Percentiles rank a stretch among this genome's conserved stretches.
Evolutionary conservation across 1,140 invertebrate genomes (phyloP).

Genomic region (Eriocheir sinensis): DNA sequence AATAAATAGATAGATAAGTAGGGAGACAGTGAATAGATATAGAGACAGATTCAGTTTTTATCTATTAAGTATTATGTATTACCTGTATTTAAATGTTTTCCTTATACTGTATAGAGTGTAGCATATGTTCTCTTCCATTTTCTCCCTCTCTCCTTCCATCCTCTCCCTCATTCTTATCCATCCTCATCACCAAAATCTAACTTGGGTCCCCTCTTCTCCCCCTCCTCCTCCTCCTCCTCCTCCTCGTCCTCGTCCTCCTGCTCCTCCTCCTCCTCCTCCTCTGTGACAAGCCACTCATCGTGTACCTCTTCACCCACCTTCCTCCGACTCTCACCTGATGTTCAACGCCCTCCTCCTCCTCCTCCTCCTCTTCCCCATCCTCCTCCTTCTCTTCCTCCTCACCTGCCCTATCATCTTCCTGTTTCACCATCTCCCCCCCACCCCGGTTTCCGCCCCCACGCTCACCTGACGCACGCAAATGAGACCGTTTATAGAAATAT

Average conservation of each 20-base stretch:
- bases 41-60: too few relatives aligned
- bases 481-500: conserved; percentile 77
- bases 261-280: background rate
- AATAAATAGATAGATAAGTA: too few relatives aligned
- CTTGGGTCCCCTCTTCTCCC: conserved; percentile 29
- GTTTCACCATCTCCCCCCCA: conserved; percentile 37
- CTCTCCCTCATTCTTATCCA: background rate
- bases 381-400: conserved; percentile 29
- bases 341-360: background rate
- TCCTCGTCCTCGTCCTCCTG: background rate
- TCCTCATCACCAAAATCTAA: background rate
- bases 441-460: conserved; percentile 38
- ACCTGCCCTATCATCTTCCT: conserved; percentile 59
- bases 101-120: too few relatives aligned
- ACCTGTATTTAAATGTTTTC: too few relatives aligned
- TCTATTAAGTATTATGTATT: too few relatives aligned
- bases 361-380: background rate
- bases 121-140: too few relatives aligned
- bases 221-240: background rate
- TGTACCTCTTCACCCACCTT: background rate
- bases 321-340: background rate
- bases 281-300: background rate
- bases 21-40: too few relatives aligned
- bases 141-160: background rate
- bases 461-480: conserved; percentile 67